Conservation (phyloP, 2,797 vertebrate species). For the Pipistrellus pipistrellus region DNA sequence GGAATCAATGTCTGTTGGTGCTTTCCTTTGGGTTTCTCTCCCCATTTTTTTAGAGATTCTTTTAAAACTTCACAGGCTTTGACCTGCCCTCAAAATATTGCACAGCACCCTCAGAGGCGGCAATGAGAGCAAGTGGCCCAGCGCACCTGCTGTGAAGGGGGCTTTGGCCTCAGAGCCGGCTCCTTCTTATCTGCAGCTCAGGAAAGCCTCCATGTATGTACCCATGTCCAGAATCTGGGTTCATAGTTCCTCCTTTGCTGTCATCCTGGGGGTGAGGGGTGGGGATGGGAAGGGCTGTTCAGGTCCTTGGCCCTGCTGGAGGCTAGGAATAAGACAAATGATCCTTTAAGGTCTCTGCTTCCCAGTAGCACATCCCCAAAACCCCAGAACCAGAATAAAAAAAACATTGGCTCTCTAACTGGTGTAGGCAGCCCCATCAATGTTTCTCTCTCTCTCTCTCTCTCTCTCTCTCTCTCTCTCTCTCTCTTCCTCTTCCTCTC, state of each 20-base stretch:
- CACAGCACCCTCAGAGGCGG: neutral
- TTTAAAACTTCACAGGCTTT: neutral
- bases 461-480: no score
- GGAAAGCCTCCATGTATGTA: neutral
- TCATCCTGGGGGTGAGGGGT: neutral
- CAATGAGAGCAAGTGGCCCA: neutral
- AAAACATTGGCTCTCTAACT: neutral
- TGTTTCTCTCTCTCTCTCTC: no score
- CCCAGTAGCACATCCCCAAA: neutral
- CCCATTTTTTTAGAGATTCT: neutral
- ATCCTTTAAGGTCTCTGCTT: neutral
- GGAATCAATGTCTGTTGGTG: neutral
- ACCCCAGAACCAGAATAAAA: neutral
- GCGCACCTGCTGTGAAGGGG: neutral
- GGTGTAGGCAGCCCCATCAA: neutral
- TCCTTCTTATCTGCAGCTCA: constrained; percentile 69
- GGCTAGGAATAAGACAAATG: neutral
- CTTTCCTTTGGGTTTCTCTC: neutral
- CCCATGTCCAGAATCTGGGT: fast-evolving
- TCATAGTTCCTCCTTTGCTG: neutral
- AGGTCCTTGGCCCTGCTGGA: neutral
- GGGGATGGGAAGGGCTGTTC: no score
- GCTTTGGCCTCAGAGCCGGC: neutral
- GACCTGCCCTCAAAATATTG: neutral
- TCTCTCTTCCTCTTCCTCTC: neutral